Percentiles rank a stretch among this genome's conserved stretches.
Evolutionary conservation across 2,113 vertebrate genomes (phyloP).

Genomic region (Strigops habroptila): DNA sequence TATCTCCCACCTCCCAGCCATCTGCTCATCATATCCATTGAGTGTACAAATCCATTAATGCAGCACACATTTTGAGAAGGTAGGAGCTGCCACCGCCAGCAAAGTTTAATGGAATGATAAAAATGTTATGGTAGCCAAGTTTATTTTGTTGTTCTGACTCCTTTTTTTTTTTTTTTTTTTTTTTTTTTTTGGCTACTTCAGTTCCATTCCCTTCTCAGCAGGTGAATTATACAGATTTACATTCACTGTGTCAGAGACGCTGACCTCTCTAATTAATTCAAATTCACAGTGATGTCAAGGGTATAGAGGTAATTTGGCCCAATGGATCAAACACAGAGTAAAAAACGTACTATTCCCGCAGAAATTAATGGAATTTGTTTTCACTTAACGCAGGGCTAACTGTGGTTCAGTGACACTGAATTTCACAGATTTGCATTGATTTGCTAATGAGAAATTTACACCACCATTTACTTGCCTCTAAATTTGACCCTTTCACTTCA

Average conservation of each 20-base stretch:
- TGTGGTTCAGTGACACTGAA: conserved; percentile 18
- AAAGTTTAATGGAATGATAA: background rate
- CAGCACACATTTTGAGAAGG: background rate
- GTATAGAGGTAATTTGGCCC: background rate
- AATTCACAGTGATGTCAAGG: background rate
- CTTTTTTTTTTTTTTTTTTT: background rate
- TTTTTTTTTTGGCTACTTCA: background rate
- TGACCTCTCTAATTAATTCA: background rate
- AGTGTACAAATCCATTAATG: background rate
- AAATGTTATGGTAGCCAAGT: background rate
- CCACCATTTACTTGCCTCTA: conserved; percentile 37
- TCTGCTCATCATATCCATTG: background rate
- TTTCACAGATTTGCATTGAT: conserved; percentile 37
- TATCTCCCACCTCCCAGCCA: background rate
- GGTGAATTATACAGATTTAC: background rate
- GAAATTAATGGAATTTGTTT: conserved; percentile 8
- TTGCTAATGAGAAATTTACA: conserved; percentile 47
- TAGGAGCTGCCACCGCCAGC: background rate
- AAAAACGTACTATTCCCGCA: background rate
- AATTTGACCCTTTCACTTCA: conserved; percentile 38
- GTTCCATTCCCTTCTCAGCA: background rate
- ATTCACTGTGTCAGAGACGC: background rate
- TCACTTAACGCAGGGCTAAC: background rate
- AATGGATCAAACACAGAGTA: background rate
- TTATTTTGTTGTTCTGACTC: background rate